These are phyloP conservation scores for Adelosebastes latens DNA, from an alignment of 2,797 vertebrate species.

Conservation along the genomic window DNA sequence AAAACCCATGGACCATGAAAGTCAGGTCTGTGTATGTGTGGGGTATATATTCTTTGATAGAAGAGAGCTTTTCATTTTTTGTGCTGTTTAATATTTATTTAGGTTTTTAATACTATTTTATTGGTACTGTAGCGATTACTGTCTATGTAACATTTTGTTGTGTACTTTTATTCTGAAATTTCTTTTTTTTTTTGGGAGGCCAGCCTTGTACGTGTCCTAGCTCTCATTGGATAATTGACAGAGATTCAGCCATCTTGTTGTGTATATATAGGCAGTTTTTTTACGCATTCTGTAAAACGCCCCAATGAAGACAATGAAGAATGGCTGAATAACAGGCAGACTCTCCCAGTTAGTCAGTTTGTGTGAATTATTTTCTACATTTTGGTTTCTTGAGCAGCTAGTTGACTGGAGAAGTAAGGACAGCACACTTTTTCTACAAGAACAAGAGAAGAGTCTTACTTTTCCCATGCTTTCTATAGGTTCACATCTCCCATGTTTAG, in stretches of 20 bases:
- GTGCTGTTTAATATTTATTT: not conserved
- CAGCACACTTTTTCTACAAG: not conserved
- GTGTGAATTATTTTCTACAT: not conserved
- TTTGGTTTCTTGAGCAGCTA: not conserved
- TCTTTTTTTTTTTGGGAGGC: not conserved
- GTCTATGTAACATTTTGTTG: not conserved
- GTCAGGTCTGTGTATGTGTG: conserved; percentile 1
- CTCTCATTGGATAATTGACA: not conserved
- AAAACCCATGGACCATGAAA: not conserved
- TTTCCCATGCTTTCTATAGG: not conserved
- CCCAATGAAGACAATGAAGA: not conserved
- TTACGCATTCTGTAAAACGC: not conserved
- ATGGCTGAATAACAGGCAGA: not conserved
- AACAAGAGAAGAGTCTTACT: not conserved
- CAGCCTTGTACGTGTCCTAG: not conserved
- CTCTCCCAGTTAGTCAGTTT: not conserved
- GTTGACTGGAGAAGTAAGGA: not conserved
- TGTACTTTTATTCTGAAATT: not conserved
- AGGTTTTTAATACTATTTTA: not conserved
- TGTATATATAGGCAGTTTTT: not conserved
- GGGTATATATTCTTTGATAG: conserved; percentile 11
- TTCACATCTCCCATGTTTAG: not conserved
- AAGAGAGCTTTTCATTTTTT: not conserved
- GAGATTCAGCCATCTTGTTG: not conserved
- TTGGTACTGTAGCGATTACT: not conserved